Evolutionary conservation across 2,113 vertebrate species (phyloP).

Genomic region (Tautogolabrus adspersus): DNA sequence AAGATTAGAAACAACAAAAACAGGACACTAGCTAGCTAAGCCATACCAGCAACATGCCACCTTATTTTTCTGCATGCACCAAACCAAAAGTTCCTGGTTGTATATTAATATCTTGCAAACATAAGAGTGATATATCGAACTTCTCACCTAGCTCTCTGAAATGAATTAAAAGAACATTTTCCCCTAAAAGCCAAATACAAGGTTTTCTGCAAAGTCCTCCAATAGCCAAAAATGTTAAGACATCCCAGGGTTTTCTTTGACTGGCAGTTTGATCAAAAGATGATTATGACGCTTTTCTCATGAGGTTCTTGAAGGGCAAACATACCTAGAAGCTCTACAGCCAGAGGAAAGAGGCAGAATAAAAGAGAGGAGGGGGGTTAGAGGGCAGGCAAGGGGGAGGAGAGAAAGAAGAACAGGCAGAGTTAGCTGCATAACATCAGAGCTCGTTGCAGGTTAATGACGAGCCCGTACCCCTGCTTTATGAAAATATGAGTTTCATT

Average conservation of each 20-base stretch:
- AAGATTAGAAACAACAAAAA: background rate
- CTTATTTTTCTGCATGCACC: no score
- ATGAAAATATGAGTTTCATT: constrained; percentile 45
- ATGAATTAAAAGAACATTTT: no score
- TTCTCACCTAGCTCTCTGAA: no score
- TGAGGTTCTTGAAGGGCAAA: constrained; percentile 34
- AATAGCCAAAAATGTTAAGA: constrained; percentile 14
- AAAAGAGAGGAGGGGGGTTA: constrained; percentile 17
- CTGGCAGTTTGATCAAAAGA: constrained; percentile 34
- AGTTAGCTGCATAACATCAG: constrained; percentile 63
- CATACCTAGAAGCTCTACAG: constrained; percentile 80
- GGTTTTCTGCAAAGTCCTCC: no score
- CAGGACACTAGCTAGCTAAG: no score
- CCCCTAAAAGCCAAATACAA: no score
- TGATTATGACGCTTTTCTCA: constrained; percentile 16
- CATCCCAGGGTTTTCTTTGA: constrained; percentile 27
- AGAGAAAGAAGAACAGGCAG: constrained; percentile 71
- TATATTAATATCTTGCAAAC: background rate
- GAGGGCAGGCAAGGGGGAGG: constrained; percentile 6
- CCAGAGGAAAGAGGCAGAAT: constrained; percentile 51
- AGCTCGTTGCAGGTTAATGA: constrained; percentile 51
- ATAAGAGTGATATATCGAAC: no score
- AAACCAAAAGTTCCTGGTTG: background rate
- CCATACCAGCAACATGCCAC: no score
- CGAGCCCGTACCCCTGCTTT: constrained; percentile 9